Evolutionary conservation across 2,888 invertebrate genomes (phyloP).

Genomic region (Rhamnusium bicolor): DNA sequence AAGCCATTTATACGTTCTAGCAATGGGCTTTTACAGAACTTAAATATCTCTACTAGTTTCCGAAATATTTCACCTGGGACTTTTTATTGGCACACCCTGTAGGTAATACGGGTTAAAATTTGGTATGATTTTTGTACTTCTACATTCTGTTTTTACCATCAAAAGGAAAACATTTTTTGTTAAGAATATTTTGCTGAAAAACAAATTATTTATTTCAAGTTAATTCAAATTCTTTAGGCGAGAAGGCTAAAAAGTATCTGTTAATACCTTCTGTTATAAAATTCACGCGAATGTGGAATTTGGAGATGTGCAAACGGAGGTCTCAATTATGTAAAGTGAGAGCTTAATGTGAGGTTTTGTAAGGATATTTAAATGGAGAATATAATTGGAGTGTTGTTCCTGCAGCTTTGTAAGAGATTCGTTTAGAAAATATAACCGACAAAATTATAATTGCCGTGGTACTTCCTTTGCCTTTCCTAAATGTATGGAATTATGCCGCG

Average conservation of each 20-base stretch:
- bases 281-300: conserved; percentile 25
- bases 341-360: conserved; percentile 53
- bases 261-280: conserved; percentile 27
- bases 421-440: conserved; percentile 46
- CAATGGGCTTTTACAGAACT: too few relatives aligned
- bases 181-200: too few relatives aligned
- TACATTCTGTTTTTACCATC: too few relatives aligned
- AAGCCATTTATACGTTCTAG: too few relatives aligned
- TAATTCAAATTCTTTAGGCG: background rate
- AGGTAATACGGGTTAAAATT: too few relatives aligned
- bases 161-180: too few relatives aligned
- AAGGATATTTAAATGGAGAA: conserved; percentile 54
- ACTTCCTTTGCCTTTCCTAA: background rate
- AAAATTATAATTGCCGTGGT: conserved; percentile 53
- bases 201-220: conserved; percentile 4
- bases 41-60: too few relatives aligned
- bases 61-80: too few relatives aligned
- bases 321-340: conserved; percentile 55
- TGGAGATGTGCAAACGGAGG: conserved; percentile 44
- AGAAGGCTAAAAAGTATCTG: conserved; percentile 23
- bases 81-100: too few relatives aligned
- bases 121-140: too few relatives aligned
- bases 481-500: conserved; percentile 14
- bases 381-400: conserved; percentile 58
- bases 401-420: conserved; percentile 45